Evolutionary conservation across 53 echinoderm and acorn worm species (phyloP).

Genomic region (Crossaster papposus): DNA sequence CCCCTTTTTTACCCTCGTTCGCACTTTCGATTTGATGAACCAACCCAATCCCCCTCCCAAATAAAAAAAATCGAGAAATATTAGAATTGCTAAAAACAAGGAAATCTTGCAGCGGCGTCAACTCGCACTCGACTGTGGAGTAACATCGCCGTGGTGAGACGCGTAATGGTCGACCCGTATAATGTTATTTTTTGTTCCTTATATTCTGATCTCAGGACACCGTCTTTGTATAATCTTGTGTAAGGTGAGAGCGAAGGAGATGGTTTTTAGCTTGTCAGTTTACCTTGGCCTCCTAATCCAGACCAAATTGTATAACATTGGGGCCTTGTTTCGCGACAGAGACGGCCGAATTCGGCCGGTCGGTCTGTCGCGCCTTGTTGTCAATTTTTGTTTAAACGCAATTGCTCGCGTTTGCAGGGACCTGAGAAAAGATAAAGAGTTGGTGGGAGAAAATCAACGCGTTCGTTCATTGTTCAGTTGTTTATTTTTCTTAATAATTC

Average conservation of each 20-base stretch:
- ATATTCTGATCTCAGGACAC: not conserved
- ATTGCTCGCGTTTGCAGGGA: not conserved
- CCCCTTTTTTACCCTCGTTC: not conserved
- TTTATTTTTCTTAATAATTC: not conserved
- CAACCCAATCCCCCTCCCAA: not conserved
- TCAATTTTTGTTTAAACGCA: not conserved
- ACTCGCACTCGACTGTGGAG: not conserved
- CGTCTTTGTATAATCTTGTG: not conserved
- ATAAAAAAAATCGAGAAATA: not conserved
- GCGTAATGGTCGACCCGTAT: not conserved
- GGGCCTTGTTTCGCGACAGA: not conserved
- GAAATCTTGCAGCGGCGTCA: conserved; percentile 9
- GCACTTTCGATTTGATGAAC: conserved; percentile 3
- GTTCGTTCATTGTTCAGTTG: too few species aligned
- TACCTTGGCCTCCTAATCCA: conserved; percentile 23
- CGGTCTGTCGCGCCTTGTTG: not conserved
- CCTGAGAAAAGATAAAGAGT: not conserved
- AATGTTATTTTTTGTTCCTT: not conserved
- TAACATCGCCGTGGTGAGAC: not conserved
- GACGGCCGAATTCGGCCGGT: not conserved
- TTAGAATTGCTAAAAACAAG: conserved; percentile 30
- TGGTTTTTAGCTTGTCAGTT: conserved; percentile 21
- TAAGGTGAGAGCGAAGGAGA: not conserved
- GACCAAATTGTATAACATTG: conserved; percentile 28
- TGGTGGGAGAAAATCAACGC: too few species aligned